Percentiles rank a stretch among this genome's conserved stretches.
phyloP scores from a whole-genome alignment of 2,888 invertebrate species.

The Ctena decussata region DNA sequence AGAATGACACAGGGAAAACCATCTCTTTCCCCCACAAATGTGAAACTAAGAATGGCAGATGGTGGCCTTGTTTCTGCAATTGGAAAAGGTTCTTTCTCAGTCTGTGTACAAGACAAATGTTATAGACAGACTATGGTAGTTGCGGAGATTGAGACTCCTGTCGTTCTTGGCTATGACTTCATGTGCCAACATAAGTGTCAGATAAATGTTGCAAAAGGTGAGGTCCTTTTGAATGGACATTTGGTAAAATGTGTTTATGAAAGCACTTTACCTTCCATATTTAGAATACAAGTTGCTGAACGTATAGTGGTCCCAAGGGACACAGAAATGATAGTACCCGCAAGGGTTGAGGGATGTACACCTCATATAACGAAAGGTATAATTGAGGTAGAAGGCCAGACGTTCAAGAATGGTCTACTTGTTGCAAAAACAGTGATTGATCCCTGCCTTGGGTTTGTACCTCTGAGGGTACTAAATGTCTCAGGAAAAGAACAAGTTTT shows the following conservation, averaged over 20 bases:
- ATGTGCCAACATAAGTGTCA: neutral
- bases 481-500: conserved; percentile 2
- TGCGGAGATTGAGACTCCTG: conserved; percentile 15
- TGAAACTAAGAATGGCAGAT: neutral
- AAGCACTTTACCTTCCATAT: neutral
- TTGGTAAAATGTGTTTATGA: neutral
- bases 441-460: conserved; percentile 14
- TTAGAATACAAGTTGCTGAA: neutral
- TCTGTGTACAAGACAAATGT: neutral
- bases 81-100: neutral
- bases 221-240: conserved; percentile 1
- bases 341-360: neutral
- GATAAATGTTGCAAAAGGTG: conserved; percentile 11
- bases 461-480: conserved; percentile 18
- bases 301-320: neutral
- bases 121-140: conserved; percentile 6
- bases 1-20: neutral
- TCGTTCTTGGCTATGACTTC: conserved; percentile 2
- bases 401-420: neutral
- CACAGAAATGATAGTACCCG: conserved; percentile 8
- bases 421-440: conserved; percentile 5
- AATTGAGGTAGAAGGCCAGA: neutral
- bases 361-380: neutral
- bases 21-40: neutral
- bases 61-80: neutral